Conservation (phyloP, 2,888 invertebrate species). For the Clepsis dumicolana region DNA sequence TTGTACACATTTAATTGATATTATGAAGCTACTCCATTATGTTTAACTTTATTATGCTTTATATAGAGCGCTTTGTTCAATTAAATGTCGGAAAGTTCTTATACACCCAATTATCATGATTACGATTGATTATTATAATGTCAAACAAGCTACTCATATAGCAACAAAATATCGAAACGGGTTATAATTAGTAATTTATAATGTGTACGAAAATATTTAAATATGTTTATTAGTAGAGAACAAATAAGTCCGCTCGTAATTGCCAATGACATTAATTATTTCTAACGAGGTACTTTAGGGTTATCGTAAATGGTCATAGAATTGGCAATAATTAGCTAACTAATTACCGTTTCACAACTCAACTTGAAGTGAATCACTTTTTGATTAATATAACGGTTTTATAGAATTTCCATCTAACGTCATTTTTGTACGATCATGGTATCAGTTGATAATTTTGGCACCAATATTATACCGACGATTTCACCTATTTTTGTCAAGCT, state of each 20-base stretch:
- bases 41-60: neutral
- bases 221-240: conserved; percentile 24
- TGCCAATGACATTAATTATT: conserved; percentile 21
- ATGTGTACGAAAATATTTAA: conserved; percentile 21
- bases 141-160: neutral
- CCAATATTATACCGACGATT: no score
- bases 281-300: conserved; percentile 38
- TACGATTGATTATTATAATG: neutral
- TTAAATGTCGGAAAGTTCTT: neutral
- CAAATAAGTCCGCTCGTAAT: conserved; percentile 31
- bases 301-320: conserved; percentile 36
- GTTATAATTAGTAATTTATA: conserved; percentile 17
- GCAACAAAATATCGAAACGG: neutral
- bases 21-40: no score
- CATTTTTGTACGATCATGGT: neutral
- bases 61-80: neutral
- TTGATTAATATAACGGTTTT: conserved; percentile 28
- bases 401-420: conserved; percentile 10
- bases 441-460: neutral
- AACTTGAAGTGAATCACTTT: conserved; percentile 20
- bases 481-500: no score
- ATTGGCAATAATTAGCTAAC: conserved; percentile 40
- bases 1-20: no score
- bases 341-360: conserved; percentile 28
- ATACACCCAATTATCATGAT: neutral